Evolutionary conservation across 2,888 invertebrate species (phyloP).

Genomic region (Shargacucullia verbasci): DNA sequence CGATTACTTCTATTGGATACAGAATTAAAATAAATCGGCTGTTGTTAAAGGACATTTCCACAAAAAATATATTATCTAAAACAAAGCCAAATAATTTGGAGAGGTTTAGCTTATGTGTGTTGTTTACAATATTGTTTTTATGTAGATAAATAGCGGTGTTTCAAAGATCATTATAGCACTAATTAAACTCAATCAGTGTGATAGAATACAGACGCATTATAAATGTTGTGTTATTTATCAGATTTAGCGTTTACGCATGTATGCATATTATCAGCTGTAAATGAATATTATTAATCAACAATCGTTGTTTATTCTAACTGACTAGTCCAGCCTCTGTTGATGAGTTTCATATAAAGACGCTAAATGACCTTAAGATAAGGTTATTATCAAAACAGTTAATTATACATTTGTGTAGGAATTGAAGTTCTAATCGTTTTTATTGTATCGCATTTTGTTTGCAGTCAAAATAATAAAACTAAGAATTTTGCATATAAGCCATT

Average conservation of each 20-base stretch:
- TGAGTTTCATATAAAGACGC: conserved; percentile 21
- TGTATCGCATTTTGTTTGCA: too few relatives aligned
- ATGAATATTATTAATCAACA: conserved; percentile 44
- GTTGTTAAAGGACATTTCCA: too few relatives aligned
- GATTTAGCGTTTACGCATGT: conserved; percentile 44
- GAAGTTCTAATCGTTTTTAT: too few relatives aligned
- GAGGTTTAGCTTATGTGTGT: not conserved
- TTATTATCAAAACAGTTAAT: conserved; percentile 11
- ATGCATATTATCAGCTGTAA: conserved; percentile 46
- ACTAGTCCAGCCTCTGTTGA: conserved; percentile 37
- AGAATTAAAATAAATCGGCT: too few relatives aligned
- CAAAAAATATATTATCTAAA: too few relatives aligned
- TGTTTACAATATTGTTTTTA: conserved; percentile 7
- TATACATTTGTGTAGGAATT: not conserved
- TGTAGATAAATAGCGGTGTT: conserved; percentile 11
- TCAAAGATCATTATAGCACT: conserved; percentile 10
- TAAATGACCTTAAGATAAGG: conserved; percentile 37
- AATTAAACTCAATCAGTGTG: conserved; percentile 27
- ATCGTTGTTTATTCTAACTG: conserved; percentile 40
- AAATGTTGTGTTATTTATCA: conserved; percentile 32
- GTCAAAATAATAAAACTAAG: too few relatives aligned
- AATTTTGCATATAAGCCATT: not conserved
- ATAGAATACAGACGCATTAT: conserved; percentile 18
- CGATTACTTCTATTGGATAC: too few relatives aligned
- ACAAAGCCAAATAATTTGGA: too few relatives aligned